These are phyloP conservation scores for Scortum barcoo DNA, from an alignment of 2,113 vertebrate genomes.

Conservation along the genomic window DNA sequence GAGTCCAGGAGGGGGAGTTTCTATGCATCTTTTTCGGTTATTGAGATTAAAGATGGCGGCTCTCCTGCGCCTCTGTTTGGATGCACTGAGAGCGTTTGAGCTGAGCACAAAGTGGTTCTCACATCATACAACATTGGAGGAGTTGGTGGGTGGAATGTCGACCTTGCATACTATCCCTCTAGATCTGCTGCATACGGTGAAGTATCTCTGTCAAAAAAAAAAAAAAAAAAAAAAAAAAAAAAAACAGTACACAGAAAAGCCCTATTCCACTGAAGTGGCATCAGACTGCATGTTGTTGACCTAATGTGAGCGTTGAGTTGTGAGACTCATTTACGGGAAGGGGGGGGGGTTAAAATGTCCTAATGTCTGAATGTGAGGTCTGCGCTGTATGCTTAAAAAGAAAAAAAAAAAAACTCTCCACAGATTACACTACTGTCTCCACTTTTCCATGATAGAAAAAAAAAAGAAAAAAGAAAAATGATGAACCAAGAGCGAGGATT, in stretches of 20 bases:
- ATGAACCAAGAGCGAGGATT: neutral
- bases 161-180: slow-evolving; percentile 55
- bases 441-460: neutral
- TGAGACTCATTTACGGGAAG: neutral
- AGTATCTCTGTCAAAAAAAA: slow-evolving; percentile 43
- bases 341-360: neutral
- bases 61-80: slow-evolving; percentile 62
- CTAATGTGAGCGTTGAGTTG: neutral
- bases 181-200: slow-evolving; percentile 46
- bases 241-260: slow-evolving; percentile 48
- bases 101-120: slow-evolving; percentile 76
- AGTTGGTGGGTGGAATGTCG: slow-evolving; percentile 64
- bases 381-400: neutral
- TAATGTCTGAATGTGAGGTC: slow-evolving; percentile 9
- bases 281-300: slow-evolving; percentile 5
- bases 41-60: neutral
- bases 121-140: slow-evolving; percentile 56
- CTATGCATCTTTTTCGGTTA: neutral
- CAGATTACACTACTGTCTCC: slow-evolving; percentile 11
- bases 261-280: slow-evolving; percentile 19
- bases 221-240: neutral
- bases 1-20: neutral
- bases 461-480: neutral
- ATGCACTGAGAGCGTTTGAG: slow-evolving; percentile 25
- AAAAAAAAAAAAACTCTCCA: slow-evolving; percentile 40